phyloP scores from a whole-genome alignment of 2,113 vertebrate genomes.

The Triplophysa siluroides region DNA sequence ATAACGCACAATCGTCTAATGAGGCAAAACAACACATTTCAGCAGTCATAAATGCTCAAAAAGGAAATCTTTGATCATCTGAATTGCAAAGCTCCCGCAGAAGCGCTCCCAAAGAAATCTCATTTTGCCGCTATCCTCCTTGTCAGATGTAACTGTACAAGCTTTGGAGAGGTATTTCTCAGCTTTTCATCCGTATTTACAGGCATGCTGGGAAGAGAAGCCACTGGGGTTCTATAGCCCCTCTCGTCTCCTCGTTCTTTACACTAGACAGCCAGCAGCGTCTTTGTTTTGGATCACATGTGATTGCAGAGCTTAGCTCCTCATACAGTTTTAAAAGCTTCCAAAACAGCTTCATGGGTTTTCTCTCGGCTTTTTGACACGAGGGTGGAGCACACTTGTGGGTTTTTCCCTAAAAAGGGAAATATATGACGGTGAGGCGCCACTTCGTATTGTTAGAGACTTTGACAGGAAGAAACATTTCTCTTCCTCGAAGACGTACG shows the following conservation, averaged over 20 bases:
- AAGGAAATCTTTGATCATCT: not conserved
- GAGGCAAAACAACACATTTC: constrained; percentile 8
- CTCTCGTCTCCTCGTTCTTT: constrained; percentile 3
- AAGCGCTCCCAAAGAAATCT: not conserved
- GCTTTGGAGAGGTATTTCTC: not conserved
- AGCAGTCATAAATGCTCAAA: not conserved
- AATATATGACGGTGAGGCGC: not conserved
- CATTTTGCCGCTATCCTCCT: not conserved
- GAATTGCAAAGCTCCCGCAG: not conserved
- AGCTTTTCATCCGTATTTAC: not conserved
- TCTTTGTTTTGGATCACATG: constrained; percentile 13
- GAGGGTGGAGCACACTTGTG: not conserved
- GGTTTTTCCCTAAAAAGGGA: constrained; percentile 11
- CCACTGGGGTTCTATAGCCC: not conserved
- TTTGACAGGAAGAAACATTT: constrained; percentile 31
- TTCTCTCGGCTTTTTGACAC: constrained; percentile 18
- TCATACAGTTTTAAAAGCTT: constrained; percentile 5
- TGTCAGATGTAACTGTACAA: not conserved
- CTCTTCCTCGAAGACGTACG: not conserved
- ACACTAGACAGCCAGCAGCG: not conserved
- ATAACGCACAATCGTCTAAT: not conserved
- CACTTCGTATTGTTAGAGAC: constrained; percentile 8
- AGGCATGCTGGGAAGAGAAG: constrained; percentile 12
- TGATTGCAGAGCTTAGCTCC: constrained; percentile 26
- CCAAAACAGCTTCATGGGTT: constrained; percentile 11